Conservation (phyloP, 2,113 vertebrate species). For the Zosterops pallidus region DNA sequence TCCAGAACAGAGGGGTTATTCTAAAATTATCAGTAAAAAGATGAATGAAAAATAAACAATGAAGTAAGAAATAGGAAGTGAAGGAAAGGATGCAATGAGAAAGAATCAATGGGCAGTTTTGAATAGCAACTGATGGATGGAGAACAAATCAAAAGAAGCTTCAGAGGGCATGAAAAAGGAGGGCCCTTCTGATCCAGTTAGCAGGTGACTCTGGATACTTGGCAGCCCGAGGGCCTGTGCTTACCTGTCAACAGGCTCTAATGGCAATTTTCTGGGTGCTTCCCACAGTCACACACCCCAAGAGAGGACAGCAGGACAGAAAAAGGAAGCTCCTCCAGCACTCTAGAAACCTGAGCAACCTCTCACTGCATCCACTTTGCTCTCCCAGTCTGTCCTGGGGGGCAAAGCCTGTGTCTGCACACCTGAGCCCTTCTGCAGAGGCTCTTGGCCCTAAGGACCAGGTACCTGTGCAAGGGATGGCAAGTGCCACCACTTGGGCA, state of each 20-base stretch:
- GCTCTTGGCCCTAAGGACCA: neutral
- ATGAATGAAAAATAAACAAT: slow-evolving; percentile 21
- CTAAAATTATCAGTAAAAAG: neutral
- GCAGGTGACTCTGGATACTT: slow-evolving; percentile 45
- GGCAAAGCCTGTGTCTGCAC: neutral
- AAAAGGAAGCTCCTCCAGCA: slow-evolving; percentile 66
- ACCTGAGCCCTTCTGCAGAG: neutral
- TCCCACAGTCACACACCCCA: slow-evolving; percentile 63
- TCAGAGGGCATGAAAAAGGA: slow-evolving; percentile 32
- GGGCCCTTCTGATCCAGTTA: slow-evolving; percentile 44
- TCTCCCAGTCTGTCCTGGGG: slow-evolving; percentile 19
- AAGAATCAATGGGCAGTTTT: neutral
- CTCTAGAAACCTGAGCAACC: slow-evolving; percentile 68
- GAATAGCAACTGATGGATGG: neutral
- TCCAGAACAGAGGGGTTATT: neutral
- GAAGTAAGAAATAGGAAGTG: slow-evolving; percentile 29
- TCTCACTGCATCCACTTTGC: slow-evolving; percentile 2
- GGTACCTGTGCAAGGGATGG: neutral
- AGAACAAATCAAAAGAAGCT: slow-evolving; percentile 37
- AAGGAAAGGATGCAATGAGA: slow-evolving; percentile 7
- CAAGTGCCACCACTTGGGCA: neutral
- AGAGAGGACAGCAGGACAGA: slow-evolving; percentile 61
- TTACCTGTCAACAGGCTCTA: slow-evolving; percentile 58
- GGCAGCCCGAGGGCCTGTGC: slow-evolving; percentile 57
- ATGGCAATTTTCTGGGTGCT: slow-evolving; percentile 74